Conservation (phyloP, 2,888 invertebrate genomes). For the Eupsilia transversa region DNA sequence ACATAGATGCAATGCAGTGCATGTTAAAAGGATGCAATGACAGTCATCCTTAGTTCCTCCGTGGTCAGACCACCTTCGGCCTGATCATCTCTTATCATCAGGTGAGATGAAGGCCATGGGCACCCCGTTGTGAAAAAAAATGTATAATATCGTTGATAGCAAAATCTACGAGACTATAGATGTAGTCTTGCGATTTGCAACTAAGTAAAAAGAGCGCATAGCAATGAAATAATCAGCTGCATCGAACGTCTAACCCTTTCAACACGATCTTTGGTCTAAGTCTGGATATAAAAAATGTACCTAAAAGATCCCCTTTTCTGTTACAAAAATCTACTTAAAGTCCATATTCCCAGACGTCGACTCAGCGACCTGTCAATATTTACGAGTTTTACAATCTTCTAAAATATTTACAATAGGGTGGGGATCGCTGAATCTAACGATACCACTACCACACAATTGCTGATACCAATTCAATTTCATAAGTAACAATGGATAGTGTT, state of each 20-base stretch:
- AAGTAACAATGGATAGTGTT: slow-evolving; percentile 13
- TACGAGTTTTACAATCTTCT: neutral
- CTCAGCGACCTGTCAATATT: slow-evolving; percentile 28
- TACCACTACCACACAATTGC: neutral
- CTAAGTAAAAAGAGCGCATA: neutral
- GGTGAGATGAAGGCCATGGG: no score
- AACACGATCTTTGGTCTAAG: neutral
- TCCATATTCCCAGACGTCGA: slow-evolving; percentile 13
- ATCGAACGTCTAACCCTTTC: neutral
- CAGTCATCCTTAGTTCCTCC: no score
- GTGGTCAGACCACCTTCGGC: no score
- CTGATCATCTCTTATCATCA: no score
- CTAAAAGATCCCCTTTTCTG: neutral
- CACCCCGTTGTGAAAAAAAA: no score
- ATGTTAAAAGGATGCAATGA: neutral
- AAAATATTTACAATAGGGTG: slow-evolving; percentile 16
- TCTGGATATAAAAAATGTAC: neutral
- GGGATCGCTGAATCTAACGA: neutral
- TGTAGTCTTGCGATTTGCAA: neutral
- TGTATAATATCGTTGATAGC: neutral
- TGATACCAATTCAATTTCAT: slow-evolving; percentile 31
- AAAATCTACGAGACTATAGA: neutral
- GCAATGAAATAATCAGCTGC: slow-evolving; percentile 1
- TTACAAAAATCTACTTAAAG: neutral
- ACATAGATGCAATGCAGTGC: neutral